Evolutionary conservation across 35 echinoderm and acorn worm genomes (phyloP), one percentile per base, ranked within the genome.

Genomic region (Apostichopus californicus): DNA sequence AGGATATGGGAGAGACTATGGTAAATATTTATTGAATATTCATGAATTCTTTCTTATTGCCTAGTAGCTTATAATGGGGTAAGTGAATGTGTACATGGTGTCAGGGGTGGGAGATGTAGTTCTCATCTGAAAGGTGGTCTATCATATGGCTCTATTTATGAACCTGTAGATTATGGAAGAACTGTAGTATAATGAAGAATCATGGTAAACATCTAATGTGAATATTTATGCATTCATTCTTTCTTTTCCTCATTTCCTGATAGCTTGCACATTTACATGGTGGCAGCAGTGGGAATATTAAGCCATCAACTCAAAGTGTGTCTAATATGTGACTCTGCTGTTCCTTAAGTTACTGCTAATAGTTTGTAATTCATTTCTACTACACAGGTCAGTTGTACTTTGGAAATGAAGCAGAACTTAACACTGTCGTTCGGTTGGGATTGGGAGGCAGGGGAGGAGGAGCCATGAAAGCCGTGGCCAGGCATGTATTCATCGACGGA

Each of bases 401-500:
- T 95, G 96, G 96, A 79, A 78, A 93, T 56, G 70, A 98, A 70
- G 55, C 34, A 56, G 56, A 89, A 22, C 86, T 86, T 68, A 98
- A 98, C 83, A 81, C 56, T 55, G 46, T 93, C 63, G 25, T 91
- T 14, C 18, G 88, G 12, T 63, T 68, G 21, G 94, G 94, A 78
- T 66, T 93, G 63, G 96, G 96, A 55, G 96, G 96, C 4, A 55
- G 93, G 10, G 96, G 96, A 77, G 96, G 96, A 17, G 94, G 96
- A 17, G 88, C 94, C n/a, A 60, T 95, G 80, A 93, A 91, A 86
- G 90, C 93, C 18, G 81, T 66, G 9, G 91, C 94, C 15, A 92
- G 96, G 70, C 94, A 95, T 58, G 87, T 98, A 92, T 91, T 98
- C 21, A 89, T 98, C 56, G 96, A 98, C 82, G 96, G 96, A 4